Base-by-base conservation (phyloP, 2,113 vertebrate species). In the Notarius quadriscutis region DNA sequence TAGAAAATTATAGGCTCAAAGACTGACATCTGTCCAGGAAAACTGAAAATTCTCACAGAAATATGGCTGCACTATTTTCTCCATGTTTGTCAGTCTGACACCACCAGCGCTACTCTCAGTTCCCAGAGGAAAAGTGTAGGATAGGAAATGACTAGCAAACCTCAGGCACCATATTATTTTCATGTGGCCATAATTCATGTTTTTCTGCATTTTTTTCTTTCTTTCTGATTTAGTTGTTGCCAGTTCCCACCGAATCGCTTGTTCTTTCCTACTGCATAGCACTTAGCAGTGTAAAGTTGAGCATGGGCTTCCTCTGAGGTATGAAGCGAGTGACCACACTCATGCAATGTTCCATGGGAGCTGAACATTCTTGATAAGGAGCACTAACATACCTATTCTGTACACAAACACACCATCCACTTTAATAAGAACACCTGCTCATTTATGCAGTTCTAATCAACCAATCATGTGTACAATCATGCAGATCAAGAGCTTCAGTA, bases 61-160 rank as follows among this genome's bases (percentile, higher is more conserved):
- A 63, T 62, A 75, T 65, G 27, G 83, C 71, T 62, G 41, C 67
- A 83, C 65, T 74, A 30, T 79, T 14, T 79, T 79, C 6, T 34
- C 41, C 11, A 0, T 11, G 41, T 27, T 25, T 80, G 7, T 80
- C 27, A 57, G 77, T 80, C 51, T 78, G 20, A n/a, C 50, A 78
- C 50, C 50, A 78, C 15, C 14, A 41, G 30, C 17, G 25, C 20
- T 75, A 8, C 17, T 75, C 18, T 75, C 34, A 48, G 67, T 72
- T 84, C 50, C 48, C 41, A 63, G n/a, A 75, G 48, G 50, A 79
- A 79, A 25, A 57, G 10, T 83, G 27, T 48, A 51, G 71, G 53
- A 20, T 67, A 69, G 27, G 41, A 86, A 86, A 86, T 86, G 58
- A 74, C 51, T 74, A 41, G 17, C 65, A 57, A 30, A 58, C 65